Evolutionary conservation across 2,797 vertebrate species (phyloP), one percentile per base, ranked within the genome.

Genomic region (Zenarchopterus dispar): DNA sequence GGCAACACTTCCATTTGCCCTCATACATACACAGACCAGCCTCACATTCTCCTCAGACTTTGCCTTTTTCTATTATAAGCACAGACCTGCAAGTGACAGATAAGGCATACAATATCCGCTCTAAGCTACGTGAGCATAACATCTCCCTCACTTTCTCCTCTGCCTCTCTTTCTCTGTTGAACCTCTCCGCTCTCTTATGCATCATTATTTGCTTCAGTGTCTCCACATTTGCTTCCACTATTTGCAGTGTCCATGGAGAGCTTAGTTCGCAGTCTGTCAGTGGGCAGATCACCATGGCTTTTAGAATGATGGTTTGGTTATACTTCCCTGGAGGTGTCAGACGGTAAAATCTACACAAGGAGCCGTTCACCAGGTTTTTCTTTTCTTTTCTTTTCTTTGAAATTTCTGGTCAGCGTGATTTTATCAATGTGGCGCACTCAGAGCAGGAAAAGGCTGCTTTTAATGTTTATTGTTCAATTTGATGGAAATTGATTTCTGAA

Each of bases 41-140:
- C 84, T 73, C 56, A 66, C 64, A 48, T 74, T 80, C 55, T 70
- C 66, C 70, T 68, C 82, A 81, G 81, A 88, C 86, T 88, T 80
- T 78, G 56, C 79, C 49, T 82, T 63, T 68, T 72, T 79, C 80
- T 67, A 80, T 90, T 91, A 92, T 91, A 89, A 90, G 88, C 80
- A 75, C 73, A 87, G 90, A 87, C 88, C 92, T 93, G 90, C 82
- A 89, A 88, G 86, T 90, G 90, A 92, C 90, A 89, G 92, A 93
- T 93, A 92, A 93, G 89, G 70, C 76, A 17, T 73, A 73, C 85
- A 90, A 88, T 91, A 91, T 91, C 85, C 64, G 69, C 74, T 83
- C 78, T 73, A 62, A 88, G 72, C 79, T 71, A 86, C 86, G 85
- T 84, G 78, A 87, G 79, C 76, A 58, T 62, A 71, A 54, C 84